Conservation (phyloP, 2,113 vertebrate genomes). For the Corydoras sp. region DNA sequence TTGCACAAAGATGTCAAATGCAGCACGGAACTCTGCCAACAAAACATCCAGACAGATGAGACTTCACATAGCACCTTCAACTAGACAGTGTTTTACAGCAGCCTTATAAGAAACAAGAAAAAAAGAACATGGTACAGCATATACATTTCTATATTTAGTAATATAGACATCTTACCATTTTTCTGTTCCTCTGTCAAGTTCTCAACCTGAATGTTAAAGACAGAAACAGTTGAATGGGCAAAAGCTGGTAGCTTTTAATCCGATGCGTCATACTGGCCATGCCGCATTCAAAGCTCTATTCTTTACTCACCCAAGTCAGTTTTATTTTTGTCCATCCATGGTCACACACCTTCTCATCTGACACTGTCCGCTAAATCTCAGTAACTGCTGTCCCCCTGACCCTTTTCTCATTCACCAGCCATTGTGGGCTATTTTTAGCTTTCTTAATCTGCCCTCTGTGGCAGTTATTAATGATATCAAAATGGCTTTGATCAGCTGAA, state of each 20-base stretch:
- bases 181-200: conserved; percentile 74
- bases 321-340: conserved; percentile 21
- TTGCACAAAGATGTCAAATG: conserved; percentile 97
- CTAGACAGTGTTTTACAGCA: background rate
- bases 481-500: background rate
- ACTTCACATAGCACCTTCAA: conserved; percentile 3
- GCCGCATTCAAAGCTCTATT: conserved; percentile 1
- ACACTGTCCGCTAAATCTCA: conserved; percentile 25
- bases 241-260: background rate
- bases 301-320: conserved; percentile 1
- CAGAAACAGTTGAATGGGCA: conserved; percentile 11
- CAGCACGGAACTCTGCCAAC: conserved; percentile 88
- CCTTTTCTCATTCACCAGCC: conserved; percentile 6
- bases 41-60: conserved; percentile 3
- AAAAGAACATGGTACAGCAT: background rate
- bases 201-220: conserved; percentile 60
- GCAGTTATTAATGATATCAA: background rate
- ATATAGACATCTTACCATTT: conserved; percentile 61
- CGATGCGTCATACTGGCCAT: conserved; percentile 12
- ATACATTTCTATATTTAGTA: background rate
- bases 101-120: background rate
- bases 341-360: conserved; percentile 17
- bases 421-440: conserved; percentile 24
- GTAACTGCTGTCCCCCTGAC: conserved; percentile 7
- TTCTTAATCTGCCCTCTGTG: background rate